phyloP scores from a whole-genome alignment of 2,113 vertebrate species.

The Hemibagrus wyckioides region DNA sequence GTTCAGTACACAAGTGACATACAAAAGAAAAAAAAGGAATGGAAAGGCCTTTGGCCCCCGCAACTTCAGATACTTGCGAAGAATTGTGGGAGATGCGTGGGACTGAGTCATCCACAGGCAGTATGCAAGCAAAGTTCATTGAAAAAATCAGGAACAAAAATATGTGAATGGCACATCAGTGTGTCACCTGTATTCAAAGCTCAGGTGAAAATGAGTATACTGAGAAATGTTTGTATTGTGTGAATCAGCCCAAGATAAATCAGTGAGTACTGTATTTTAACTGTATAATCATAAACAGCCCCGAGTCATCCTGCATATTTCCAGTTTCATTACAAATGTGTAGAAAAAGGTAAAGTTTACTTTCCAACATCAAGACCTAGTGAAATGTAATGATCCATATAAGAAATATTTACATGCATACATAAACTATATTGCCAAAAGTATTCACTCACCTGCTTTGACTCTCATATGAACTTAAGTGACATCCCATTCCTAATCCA shows the following conservation, averaged over 20 bases:
- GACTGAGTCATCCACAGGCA: constrained; percentile 38
- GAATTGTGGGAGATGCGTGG: constrained; percentile 35
- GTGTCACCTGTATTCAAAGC: constrained; percentile 14
- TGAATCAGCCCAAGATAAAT: background rate
- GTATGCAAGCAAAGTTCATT: background rate
- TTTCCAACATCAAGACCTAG: background rate
- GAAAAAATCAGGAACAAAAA: background rate
- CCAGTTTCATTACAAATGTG: background rate
- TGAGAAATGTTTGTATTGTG: background rate
- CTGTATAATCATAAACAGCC: background rate
- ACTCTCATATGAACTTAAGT: no score
- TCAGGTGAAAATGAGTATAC: background rate
- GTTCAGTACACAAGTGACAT: background rate
- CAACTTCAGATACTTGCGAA: constrained; percentile 12
- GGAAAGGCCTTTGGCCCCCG: constrained; percentile 16
- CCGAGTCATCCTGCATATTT: background rate
- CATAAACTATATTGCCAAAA: no score
- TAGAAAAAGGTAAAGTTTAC: background rate
- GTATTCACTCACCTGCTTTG: no score
- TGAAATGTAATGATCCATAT: background rate
- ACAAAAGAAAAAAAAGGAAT: constrained; percentile 21
- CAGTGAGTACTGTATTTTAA: background rate
- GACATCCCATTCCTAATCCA: no score
- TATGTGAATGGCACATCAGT: background rate
- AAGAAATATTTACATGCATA: background rate